These are phyloP conservation scores for Lithodes maja DNA, from an alignment of 2,888 invertebrate genomes.

Conservation along the genomic window DNA sequence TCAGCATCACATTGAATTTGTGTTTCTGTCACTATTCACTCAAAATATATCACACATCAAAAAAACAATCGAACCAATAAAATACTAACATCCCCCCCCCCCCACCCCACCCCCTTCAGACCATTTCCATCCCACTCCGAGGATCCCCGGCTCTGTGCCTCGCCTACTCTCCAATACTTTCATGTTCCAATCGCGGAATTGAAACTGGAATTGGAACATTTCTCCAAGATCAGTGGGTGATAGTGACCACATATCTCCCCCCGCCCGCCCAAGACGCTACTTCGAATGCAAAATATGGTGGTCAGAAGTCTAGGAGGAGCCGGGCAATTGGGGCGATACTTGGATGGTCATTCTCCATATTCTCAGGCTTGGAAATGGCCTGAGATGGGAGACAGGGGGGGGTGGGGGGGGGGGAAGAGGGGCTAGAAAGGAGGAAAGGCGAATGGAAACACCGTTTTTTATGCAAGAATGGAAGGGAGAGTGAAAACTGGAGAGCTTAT, in stretches of 20 bases:
- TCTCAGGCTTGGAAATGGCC: not conserved
- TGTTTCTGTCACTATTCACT: too few relatives aligned
- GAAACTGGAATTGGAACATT: constrained; percentile 70
- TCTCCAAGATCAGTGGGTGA: constrained; percentile 68
- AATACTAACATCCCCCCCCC: too few relatives aligned
- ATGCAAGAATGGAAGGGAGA: too few relatives aligned
- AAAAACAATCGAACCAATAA: too few relatives aligned
- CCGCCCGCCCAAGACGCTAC: constrained; percentile 50
- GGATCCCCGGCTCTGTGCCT: not conserved
- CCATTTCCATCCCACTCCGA: too few relatives aligned
- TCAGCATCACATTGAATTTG: too few relatives aligned
- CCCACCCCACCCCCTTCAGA: too few relatives aligned
- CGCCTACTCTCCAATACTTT: constrained; percentile 60
- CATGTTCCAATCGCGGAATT: constrained; percentile 68
- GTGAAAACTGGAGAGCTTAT: too few relatives aligned
- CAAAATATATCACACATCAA: too few relatives aligned
- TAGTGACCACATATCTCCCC: constrained; percentile 66
- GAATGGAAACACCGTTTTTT: too few relatives aligned
- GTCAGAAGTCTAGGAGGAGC: constrained; percentile 26
- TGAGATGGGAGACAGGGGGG: not conserved
- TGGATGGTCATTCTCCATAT: constrained; percentile 18
- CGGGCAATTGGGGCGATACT: not conserved
- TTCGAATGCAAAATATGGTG: constrained; percentile 66
- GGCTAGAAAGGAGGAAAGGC: not conserved
- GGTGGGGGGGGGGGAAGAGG: not conserved